Percentiles rank a stretch among this genome's conserved stretches.
Evolutionary conservation across 2,797 vertebrate genomes (phyloP).

Genomic region (Gymnodraco acuticeps): DNA sequence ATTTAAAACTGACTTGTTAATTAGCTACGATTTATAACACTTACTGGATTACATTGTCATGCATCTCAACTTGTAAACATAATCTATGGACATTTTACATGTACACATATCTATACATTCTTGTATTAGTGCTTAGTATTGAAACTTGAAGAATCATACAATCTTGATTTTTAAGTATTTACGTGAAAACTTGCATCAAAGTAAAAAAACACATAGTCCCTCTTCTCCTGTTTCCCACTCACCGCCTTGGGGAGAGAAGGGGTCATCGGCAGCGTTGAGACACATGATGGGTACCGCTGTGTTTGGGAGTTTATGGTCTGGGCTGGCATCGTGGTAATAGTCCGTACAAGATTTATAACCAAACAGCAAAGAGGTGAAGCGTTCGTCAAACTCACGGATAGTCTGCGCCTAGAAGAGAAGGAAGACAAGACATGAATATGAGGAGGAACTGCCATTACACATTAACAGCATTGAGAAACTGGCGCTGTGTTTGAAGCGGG

Average conservation of each 20-base stretch:
- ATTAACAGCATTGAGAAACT: fast-evolving
- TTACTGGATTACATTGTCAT: too few species aligned
- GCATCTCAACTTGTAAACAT: too few species aligned
- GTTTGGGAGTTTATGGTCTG: constrained; percentile 77
- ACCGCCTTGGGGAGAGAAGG: constrained; percentile 86
- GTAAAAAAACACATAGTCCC: background rate
- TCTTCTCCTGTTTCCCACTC: constrained; percentile 37
- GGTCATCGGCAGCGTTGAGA: constrained; percentile 89
- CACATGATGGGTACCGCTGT: constrained; percentile 86
- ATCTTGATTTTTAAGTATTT: too few species aligned
- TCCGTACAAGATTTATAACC: constrained; percentile 85
- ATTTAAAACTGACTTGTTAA: too few species aligned
- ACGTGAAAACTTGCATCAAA: background rate
- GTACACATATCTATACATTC: too few species aligned
- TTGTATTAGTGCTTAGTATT: too few species aligned
- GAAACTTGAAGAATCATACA: too few species aligned
- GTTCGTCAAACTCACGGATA: constrained; percentile 88
- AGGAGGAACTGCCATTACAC: background rate
- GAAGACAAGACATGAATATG: fast-evolving
- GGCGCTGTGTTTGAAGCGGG: background rate
- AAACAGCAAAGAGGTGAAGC: constrained; percentile 84
- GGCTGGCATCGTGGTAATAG: constrained; percentile 87
- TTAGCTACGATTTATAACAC: too few species aligned
- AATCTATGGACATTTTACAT: too few species aligned
- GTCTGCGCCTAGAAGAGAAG: constrained; percentile 79